Percentiles rank a stretch among this genome's conserved stretches.
Evolutionary conservation across 2,888 invertebrate genomes (phyloP).

Genomic region (Falcaria lacertinaria): DNA sequence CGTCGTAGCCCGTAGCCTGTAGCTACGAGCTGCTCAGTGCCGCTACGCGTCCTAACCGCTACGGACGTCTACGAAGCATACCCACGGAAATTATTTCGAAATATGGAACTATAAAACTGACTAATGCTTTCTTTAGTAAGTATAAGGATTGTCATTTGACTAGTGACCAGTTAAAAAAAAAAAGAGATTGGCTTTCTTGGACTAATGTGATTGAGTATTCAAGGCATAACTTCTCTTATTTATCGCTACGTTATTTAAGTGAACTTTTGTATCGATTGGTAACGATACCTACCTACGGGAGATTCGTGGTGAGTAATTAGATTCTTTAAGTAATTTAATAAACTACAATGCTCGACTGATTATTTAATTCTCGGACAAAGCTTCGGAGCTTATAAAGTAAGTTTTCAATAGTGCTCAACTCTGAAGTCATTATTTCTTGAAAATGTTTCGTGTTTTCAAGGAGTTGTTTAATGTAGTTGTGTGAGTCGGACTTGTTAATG

Average conservation of each 20-base stretch:
- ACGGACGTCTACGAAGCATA: constrained; percentile 40
- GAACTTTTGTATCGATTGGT: constrained; percentile 29
- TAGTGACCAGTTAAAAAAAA: too few relatives aligned
- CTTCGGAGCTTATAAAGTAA: too few relatives aligned
- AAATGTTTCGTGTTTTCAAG: too few relatives aligned
- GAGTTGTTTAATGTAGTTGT: too few relatives aligned
- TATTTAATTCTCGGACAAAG: too few relatives aligned
- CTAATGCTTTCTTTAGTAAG: not conserved
- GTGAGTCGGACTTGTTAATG: too few relatives aligned
- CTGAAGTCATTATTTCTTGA: too few relatives aligned
- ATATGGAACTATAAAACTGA: constrained; percentile 12
- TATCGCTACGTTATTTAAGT: constrained; percentile 17
- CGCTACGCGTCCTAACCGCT: constrained; percentile 38
- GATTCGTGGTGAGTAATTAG: constrained; percentile 15
- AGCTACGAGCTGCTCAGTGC: constrained; percentile 37
- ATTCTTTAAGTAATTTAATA: too few relatives aligned
- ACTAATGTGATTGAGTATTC: constrained; percentile 6
- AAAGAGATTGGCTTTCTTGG: not conserved
- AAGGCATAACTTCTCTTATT: constrained; percentile 11
- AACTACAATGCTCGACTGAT: too few relatives aligned
- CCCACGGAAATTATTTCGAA: constrained; percentile 8
- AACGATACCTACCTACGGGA: constrained; percentile 10
- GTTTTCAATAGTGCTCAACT: too few relatives aligned
- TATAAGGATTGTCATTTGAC: not conserved
- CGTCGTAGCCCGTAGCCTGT: constrained; percentile 5